Percentiles rank a stretch among this genome's conserved stretches.
These are phyloP conservation scores for Oreochromis spilurus DNA, from an alignment of 2,113 vertebrate species.

Conservation along the genomic window DNA sequence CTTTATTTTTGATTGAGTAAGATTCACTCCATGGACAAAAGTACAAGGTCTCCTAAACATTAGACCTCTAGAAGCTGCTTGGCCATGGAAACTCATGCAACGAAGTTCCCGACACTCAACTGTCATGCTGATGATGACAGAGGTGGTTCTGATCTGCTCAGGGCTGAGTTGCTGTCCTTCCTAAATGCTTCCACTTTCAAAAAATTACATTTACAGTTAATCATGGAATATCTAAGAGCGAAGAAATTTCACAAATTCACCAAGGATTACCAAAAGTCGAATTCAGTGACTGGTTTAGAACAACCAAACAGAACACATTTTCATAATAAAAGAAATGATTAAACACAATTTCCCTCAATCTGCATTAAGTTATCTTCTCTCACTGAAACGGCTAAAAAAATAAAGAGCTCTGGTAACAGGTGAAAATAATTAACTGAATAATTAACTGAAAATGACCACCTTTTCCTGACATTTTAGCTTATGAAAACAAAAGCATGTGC, in stretches of 20 bases:
- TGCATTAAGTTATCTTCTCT: neutral
- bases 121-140: neutral
- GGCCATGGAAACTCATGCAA: neutral
- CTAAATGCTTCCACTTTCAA: neutral
- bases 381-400: neutral
- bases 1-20: neutral
- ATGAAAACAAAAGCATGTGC: neutral
- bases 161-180: neutral
- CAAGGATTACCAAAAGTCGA: neutral
- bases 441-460: neutral
- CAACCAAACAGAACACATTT: neutral
- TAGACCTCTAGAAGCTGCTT: neutral
- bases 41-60: neutral
- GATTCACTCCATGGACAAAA: neutral
- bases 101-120: neutral
- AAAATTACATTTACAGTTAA: neutral
- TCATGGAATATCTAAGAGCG: neutral
- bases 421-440: neutral
- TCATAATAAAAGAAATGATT: neutral
- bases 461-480: neutral
- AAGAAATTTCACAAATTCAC: neutral
- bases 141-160: neutral
- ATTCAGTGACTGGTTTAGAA: neutral
- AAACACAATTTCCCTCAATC: neutral
- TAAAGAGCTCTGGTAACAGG: neutral